phyloP scores from a whole-genome alignment of 2,888 invertebrate genomes.

The Acheta domesticus region DNA sequence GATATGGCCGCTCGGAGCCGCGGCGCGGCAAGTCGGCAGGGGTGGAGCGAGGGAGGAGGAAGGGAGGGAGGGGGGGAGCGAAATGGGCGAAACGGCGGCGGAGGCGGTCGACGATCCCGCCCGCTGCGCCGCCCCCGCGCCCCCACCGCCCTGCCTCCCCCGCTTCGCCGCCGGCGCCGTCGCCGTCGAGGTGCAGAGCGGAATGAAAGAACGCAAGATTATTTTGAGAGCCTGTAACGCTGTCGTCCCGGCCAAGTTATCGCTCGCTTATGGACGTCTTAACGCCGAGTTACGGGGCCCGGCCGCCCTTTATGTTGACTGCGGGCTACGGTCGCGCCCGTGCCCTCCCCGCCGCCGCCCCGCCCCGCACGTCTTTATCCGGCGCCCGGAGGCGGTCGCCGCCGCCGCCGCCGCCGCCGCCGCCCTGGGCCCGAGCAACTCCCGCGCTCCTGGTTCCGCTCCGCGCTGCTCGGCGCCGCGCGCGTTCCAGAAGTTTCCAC shows the following conservation, averaged over 20 bases:
- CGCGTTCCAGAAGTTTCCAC: neutral
- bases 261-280: neutral
- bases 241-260: conserved; percentile 18
- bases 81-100: conserved; percentile 29
- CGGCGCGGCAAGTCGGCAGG: neutral
- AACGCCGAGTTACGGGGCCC: conserved; percentile 1
- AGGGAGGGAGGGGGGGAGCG: neutral
- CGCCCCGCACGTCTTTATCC: conserved; percentile 18
- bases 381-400: neutral
- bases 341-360: neutral
- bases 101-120: neutral
- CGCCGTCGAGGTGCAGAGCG: conserved; percentile 35
- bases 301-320: neutral
- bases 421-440: neutral
- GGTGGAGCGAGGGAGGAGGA: neutral
- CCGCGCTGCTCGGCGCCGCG: neutral
- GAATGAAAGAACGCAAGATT: conserved; percentile 28
- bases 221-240: conserved; percentile 26
- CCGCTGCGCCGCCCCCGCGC: conserved; percentile 28
- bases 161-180: conserved; percentile 38
- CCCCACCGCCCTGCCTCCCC: conserved; percentile 39
- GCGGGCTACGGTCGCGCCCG: neutral
- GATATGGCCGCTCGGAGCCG: neutral
- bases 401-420: neutral
- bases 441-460: too few species aligned